Evolutionary conservation across 2,888 invertebrate species (phyloP).

Genomic region (Harpalus rubripes): DNA sequence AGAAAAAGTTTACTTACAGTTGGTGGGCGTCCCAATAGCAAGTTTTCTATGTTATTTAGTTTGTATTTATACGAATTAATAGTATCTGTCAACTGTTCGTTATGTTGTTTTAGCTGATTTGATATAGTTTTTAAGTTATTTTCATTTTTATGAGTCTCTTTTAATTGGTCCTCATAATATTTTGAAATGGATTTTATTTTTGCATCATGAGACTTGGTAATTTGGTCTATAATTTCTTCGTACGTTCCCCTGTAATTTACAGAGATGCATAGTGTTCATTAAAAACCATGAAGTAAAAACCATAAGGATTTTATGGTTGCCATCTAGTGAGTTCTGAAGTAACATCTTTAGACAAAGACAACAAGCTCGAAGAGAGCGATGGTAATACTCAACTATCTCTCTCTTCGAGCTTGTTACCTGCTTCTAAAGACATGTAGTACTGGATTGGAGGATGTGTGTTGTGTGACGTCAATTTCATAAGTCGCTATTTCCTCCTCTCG

Average conservation of each 20-base stretch:
- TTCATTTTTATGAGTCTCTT: background rate
- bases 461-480: no score
- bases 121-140: background rate
- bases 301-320: background rate
- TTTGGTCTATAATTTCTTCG: background rate
- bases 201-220: background rate
- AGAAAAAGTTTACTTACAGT: background rate
- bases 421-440: no score
- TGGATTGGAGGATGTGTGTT: no score
- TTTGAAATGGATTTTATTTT: background rate
- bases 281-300: no score
- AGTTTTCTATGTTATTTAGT: background rate
- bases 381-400: no score
- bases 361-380: no score
- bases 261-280: no score
- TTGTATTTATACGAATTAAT: background rate
- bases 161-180: background rate
- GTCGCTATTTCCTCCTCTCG: background rate
- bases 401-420: no score
- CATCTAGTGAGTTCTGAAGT: no score
- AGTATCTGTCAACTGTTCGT: background rate
- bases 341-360: no score
- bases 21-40: background rate
- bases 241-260: background rate
- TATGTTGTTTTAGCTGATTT: background rate